Evolutionary conservation across 1,140 invertebrate genomes (phyloP).

Genomic region (Aphaenogaster ashmeadi): DNA sequence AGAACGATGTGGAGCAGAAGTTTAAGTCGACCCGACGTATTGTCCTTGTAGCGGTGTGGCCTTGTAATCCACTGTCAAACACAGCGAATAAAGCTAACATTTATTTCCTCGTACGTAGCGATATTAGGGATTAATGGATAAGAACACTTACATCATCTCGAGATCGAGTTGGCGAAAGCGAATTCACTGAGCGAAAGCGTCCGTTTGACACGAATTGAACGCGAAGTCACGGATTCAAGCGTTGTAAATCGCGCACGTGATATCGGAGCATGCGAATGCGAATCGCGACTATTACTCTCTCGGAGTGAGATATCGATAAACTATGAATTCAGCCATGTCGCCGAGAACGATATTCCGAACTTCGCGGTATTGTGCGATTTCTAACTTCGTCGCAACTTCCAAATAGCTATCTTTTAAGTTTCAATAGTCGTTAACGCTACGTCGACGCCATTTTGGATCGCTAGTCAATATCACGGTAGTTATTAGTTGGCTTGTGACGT

Average conservation of each 20-base stretch:
- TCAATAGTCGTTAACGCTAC: neutral
- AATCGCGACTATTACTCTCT: slow-evolving; percentile 22
- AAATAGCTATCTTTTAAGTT: slow-evolving; percentile 38
- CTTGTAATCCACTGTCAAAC: neutral
- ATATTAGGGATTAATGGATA: neutral
- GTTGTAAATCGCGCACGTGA: slow-evolving; percentile 45
- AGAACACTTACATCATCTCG: neutral
- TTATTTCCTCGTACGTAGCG: neutral
- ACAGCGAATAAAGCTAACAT: neutral
- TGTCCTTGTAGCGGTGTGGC: neutral
- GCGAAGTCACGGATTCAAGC: slow-evolving; percentile 38
- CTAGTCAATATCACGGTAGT: neutral
- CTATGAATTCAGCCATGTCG: slow-evolving; percentile 31
- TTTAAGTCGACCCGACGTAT: neutral
- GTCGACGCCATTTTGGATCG: neutral
- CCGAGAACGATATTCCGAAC: slow-evolving; percentile 29
- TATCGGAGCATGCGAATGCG: slow-evolving; percentile 33
- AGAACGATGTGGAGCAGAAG: neutral
- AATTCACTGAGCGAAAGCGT: slow-evolving; percentile 29
- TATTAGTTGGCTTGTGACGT: neutral
- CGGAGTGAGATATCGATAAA: slow-evolving; percentile 36
- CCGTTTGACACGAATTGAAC: slow-evolving; percentile 26
- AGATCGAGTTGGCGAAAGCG: slow-evolving; percentile 22
- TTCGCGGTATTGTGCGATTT: slow-evolving; percentile 37
- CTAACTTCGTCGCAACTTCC: slow-evolving; percentile 33